These are phyloP conservation scores for Ursus arctos DNA, from an alignment of 2,113 vertebrate species.

Conservation along the genomic window DNA sequence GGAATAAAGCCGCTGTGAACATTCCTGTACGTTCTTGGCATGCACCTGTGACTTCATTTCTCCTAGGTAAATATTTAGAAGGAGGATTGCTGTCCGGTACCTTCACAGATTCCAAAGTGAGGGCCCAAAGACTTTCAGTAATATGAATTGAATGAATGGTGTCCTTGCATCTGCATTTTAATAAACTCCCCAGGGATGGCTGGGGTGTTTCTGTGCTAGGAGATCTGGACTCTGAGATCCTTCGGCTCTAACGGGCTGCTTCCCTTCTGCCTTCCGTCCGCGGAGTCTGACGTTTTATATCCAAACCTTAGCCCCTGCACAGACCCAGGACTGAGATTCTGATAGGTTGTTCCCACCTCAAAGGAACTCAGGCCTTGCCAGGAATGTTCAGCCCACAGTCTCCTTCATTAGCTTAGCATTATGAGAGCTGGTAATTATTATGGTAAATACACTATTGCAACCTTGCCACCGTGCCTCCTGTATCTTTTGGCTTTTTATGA, in stretches of 20 bases:
- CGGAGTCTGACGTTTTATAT: neutral
- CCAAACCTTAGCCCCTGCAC: neutral
- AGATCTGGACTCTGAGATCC: neutral
- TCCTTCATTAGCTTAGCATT: conserved; percentile 39
- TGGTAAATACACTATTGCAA: neutral
- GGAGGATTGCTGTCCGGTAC: neutral
- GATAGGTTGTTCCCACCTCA: neutral
- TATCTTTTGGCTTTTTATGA: neutral
- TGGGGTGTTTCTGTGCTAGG: neutral
- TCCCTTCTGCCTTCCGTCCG: neutral
- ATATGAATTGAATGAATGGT: neutral
- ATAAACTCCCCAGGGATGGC: neutral
- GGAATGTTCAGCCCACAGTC: neutral
- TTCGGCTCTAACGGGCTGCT: neutral
- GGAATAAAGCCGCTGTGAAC: neutral
- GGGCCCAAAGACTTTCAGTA: neutral
- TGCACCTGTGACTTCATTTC: neutral
- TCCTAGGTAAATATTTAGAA: neutral
- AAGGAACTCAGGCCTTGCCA: neutral
- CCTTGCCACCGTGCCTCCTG: neutral
- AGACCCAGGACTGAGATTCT: neutral
- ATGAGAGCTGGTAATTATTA: conserved; percentile 24
- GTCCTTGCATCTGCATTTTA: neutral
- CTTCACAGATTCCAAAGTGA: neutral
- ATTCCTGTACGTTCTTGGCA: too few relatives aligned